Conservation (phyloP, 1,140 invertebrate genomes). For the Calycopis cecrops region DNA sequence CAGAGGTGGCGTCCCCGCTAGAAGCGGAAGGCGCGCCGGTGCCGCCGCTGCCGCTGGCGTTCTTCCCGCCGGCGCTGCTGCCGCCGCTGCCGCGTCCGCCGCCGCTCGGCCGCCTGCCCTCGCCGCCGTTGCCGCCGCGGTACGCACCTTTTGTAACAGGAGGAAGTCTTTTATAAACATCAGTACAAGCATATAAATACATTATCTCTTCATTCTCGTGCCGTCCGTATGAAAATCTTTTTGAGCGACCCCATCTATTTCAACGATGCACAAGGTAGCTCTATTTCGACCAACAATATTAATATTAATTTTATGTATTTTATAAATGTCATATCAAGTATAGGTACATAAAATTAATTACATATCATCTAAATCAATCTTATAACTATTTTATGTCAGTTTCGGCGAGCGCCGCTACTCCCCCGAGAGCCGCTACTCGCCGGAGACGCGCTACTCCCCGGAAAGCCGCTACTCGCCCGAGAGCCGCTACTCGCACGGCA, state of each 20-base stretch:
- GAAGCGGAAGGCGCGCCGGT: slow-evolving; percentile 40
- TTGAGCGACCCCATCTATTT: too few species aligned
- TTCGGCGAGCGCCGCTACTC: slow-evolving; percentile 53
- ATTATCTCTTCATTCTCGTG: too few species aligned
- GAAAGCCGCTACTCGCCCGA: slow-evolving; percentile 50
- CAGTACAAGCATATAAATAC: too few species aligned
- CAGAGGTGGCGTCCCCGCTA: slow-evolving; percentile 60
- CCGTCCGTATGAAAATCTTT: too few species aligned
- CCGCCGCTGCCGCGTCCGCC: slow-evolving; percentile 61
- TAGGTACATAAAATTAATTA: too few species aligned
- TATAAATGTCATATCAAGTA: too few species aligned
- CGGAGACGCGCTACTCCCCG: slow-evolving; percentile 47
- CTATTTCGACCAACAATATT: too few species aligned
- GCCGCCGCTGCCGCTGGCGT: slow-evolving; percentile 53
- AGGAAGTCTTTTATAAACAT: too few species aligned
- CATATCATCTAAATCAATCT: too few species aligned
- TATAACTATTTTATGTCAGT: slow-evolving; percentile 22
- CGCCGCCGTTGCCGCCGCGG: slow-evolving; percentile 32
- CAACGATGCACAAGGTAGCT: too few species aligned
- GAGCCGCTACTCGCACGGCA: slow-evolving; percentile 51
- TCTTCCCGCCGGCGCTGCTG: slow-evolving; percentile 51
- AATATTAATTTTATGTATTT: too few species aligned
- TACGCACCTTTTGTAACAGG: not conserved
- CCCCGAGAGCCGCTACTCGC: slow-evolving; percentile 47
- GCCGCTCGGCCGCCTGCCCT: slow-evolving; percentile 61